A percentile compares a stretch with the other conserved stretches of the same genome.
phyloP scores from a whole-genome alignment of 2,888 invertebrate genomes.

The Agrenia bidenticulata region DNA sequence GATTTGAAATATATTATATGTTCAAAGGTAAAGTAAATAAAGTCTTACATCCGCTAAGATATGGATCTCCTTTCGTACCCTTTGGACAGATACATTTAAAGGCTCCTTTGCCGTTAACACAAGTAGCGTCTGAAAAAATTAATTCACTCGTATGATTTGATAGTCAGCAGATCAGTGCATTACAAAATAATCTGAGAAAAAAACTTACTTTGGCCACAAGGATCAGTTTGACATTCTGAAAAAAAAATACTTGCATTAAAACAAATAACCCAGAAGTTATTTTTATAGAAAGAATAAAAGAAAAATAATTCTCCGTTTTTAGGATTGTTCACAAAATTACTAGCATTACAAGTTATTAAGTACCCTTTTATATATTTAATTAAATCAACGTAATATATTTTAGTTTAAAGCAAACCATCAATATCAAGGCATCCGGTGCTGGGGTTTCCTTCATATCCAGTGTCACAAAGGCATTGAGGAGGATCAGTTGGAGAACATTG shows the following conservation, averaged over 20 bases:
- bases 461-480: slow-evolving; percentile 78
- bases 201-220: slow-evolving; percentile 64
- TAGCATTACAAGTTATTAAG: not conserved
- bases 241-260: no score
- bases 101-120: slow-evolving; percentile 81
- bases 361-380: not conserved
- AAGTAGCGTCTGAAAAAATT: slow-evolving; percentile 78
- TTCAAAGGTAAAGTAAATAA: not conserved
- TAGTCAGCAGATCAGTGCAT: no score
- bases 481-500: slow-evolving; percentile 82
- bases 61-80: slow-evolving; percentile 81
- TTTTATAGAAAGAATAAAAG: no score
- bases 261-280: no score
- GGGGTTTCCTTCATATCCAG: slow-evolving; percentile 85
- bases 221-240: slow-evolving; percentile 71
- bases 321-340: not conserved
- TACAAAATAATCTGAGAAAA: no score
- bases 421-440: slow-evolving; percentile 69
- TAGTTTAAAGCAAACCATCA: not conserved
- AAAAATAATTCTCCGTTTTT: no score
- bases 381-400: not conserved
- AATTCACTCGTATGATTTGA: no score
- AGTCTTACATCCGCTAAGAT: slow-evolving; percentile 75
- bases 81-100: slow-evolving; percentile 82
- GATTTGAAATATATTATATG: not conserved